Base-by-base conservation (phyloP, 2,113 vertebrate genomes). In the Lampris megalopsis region DNA sequence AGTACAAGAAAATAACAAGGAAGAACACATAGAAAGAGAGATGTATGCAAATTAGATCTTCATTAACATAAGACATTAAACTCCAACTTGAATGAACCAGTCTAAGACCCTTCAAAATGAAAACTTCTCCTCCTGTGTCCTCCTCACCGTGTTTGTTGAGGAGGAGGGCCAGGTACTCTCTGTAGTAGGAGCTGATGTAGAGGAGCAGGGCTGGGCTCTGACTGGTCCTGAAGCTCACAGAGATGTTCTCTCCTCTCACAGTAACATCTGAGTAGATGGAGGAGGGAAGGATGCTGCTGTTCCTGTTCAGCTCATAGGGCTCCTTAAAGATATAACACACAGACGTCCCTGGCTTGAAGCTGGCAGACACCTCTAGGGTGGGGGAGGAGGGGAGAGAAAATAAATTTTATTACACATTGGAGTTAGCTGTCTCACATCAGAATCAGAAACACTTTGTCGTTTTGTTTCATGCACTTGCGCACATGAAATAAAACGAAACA, bases 301-400 rank as follows among this genome's bases (percentile, higher is more conserved):
- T 98, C 90, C 94, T 94, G 81, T 85, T 84, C 69, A 94, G 68
- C 42, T 94, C 92, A 3, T 95, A 96, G n/a, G 95, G 95, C 81
- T 98, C 96, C 82, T 95, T 95, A 88, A 97, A 96, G 72, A 93
- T 95, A 86, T 97, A 99, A 45, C 84, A 91, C 81, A 98, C 81
- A 0, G 97, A 96, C 3, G 96, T 94, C 4, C 89, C 94, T 9
- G 93, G 75, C 83, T 91, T 94, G 87, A 98, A 98, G 83, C 94
- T 94, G 2, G 96, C 97, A 71, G 97, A 97, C 71, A 98, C 90
- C 85, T 97, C 97, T 98, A 94, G 93, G 95, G 3, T 66, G 88
- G 58, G 43, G 49, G 9, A 64, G 24, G 3, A 60, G 47, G 10
- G 60, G n/a, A 24, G 24, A 24, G 24, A 24, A 24, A 24, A 24